These are phyloP conservation scores for Xiphophorus maculatus DNA, from an alignment of 2,113 vertebrate species.

Conservation along the genomic window DNA sequence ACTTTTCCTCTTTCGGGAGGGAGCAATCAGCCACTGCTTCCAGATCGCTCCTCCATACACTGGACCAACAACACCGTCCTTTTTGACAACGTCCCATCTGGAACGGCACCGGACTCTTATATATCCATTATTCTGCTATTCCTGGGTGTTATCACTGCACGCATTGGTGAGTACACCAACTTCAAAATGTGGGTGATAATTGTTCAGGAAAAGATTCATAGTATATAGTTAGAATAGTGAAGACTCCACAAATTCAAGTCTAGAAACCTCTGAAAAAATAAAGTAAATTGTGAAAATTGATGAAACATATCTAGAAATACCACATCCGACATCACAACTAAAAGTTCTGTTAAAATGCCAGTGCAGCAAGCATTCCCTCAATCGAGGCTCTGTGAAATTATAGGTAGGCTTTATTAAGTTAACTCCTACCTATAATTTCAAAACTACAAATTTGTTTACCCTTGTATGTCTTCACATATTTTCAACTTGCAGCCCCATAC, in stretches of 20 bases:
- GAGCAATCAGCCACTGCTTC: conserved; percentile 82
- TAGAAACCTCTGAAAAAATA: background rate
- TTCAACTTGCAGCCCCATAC: background rate
- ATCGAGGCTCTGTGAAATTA: background rate
- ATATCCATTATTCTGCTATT: conserved; percentile 83
- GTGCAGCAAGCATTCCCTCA: background rate
- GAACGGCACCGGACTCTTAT: conserved; percentile 77
- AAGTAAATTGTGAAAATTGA: background rate
- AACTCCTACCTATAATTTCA: background rate
- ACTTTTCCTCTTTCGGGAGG: conserved; percentile 73
- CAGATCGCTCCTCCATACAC: conserved; percentile 81
- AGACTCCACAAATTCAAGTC: background rate
- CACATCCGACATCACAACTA: background rate
- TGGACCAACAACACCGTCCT: conserved; percentile 86
- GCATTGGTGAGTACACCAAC: conserved; percentile 73
- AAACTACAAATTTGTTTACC: background rate
- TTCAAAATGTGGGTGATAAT: background rate
- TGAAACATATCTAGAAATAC: background rate
- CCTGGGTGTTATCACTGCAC: conserved; percentile 82
- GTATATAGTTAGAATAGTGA: background rate
- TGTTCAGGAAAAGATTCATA: background rate
- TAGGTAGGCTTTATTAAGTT: background rate
- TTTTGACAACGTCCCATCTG: conserved; percentile 77
- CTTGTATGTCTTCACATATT: background rate
- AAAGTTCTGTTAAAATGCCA: too few relatives aligned